These are phyloP conservation scores for Achlya flavicornis DNA, from an alignment of 2,888 invertebrate genomes.

Conservation along the genomic window DNA sequence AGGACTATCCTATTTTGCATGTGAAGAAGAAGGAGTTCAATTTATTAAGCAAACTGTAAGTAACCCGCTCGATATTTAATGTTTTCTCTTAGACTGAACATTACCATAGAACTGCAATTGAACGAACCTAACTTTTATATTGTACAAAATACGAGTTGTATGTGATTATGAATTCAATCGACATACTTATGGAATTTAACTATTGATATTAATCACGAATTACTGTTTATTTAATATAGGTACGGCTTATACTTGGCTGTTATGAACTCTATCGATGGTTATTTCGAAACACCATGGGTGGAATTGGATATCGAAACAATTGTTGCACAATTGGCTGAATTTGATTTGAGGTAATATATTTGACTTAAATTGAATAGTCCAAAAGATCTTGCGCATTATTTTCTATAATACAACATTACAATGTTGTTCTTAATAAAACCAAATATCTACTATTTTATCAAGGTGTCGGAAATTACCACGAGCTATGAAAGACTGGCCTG, in stretches of 20 bases:
- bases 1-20: constrained; percentile 91
- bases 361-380: constrained; percentile 7
- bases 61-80: constrained; percentile 8
- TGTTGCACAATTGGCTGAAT: constrained; percentile 90
- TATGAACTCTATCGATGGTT: constrained; percentile 93
- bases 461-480: constrained; percentile 92
- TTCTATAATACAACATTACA: not conserved
- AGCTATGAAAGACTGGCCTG: constrained; percentile 94
- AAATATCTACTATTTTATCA: too few relatives aligned
- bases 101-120: too few relatives aligned
- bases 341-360: constrained; percentile 87
- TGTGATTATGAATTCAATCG: not conserved
- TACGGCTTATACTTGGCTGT: constrained; percentile 89
- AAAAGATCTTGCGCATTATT: too few relatives aligned
- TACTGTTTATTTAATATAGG: constrained; percentile 45
- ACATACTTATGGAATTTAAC: not conserved
- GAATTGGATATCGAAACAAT: constrained; percentile 93
- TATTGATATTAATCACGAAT: constrained; percentile 1
- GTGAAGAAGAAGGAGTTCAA: constrained; percentile 93
- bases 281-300: constrained; percentile 92
- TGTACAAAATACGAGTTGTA: too few relatives aligned
- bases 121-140: too few relatives aligned
- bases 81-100: too few relatives aligned
- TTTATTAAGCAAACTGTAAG: constrained; percentile 92
- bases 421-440: too few relatives aligned